Base-by-base conservation (phyloP, 1,140 invertebrate species). In the Micrasema minimum region DNA sequence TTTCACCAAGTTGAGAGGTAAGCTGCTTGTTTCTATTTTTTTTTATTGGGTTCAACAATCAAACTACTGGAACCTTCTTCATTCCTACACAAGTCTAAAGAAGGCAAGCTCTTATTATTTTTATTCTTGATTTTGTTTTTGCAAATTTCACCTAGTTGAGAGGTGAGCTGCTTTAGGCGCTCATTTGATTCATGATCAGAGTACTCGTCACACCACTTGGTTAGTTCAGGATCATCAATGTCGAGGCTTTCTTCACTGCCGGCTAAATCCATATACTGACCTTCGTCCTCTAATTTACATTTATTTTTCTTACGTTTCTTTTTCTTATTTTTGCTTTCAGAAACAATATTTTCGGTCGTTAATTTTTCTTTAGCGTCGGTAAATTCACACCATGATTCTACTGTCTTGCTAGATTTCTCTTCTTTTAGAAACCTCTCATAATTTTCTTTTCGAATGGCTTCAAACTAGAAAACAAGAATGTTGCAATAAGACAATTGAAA, bases 371-470 rank as follows among this genome's bases (percentile, higher is more conserved):
- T 31, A 31, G 3, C 26, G 45, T 67, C 48, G 1, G 71, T 64
- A 81, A 88, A 87, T 66, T 87, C 83, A 77, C 85, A 86, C 86
- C 86, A 88, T 37, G 79, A 80, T 14, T 83, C 78, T 75, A 80
- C 82, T 16, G 77, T 77, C 70, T 85, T 82, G 55, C 80, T 79
- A 38, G 78, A 74, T 74, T 82, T 85, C 16, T 83, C 81, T 76
- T 87, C 85, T 72, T 87, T 81, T 11, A 87, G 76, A 77, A 87
- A 87, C 16, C 83, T 84, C 71, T 84, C 80, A 75, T 87, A 87
- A 69, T 86, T 87, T 72, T 82, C 77, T 57, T 84, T 79, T 48
- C 86, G 79, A 77, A 82, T 80, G 55, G 83, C 77, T 77, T 85
- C 80, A 72, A 80, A 81, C 83, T 84, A 64, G 6, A 69, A 69